A percentile compares a stretch with the other conserved stretches of the same genome.
These are phyloP conservation scores for Catocala sponsa DNA, from an alignment of 2,888 invertebrate species.

Conservation along the genomic window DNA sequence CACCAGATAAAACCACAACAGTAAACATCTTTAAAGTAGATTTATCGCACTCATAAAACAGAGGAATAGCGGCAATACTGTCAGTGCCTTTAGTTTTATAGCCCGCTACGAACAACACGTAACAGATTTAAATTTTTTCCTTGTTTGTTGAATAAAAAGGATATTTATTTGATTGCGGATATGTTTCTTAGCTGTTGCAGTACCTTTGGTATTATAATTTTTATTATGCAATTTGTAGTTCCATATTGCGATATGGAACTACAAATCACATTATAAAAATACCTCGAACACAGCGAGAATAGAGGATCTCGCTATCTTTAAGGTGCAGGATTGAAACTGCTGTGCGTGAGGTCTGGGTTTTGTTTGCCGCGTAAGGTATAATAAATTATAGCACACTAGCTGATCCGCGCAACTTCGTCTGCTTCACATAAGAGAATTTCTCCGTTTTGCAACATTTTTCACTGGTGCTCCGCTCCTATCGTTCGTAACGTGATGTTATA, in stretches of 20 bases:
- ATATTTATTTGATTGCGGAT: constrained; percentile 7
- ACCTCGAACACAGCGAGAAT: too few relatives aligned
- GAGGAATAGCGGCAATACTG: constrained; percentile 35
- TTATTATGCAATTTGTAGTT: neutral
- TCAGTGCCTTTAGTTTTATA: constrained; percentile 32
- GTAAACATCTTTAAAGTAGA: constrained; percentile 48
- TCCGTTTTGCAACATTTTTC: too few relatives aligned
- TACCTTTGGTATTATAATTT: neutral
- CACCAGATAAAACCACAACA: constrained; percentile 25
- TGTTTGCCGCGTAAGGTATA: too few relatives aligned
- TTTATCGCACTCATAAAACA: constrained; percentile 46
- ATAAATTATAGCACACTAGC: too few relatives aligned
- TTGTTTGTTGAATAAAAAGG: constrained; percentile 15
- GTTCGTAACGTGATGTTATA: too few relatives aligned
- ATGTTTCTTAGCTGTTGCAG: neutral
- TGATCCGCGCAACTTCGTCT: too few relatives aligned
- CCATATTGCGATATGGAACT: neutral
- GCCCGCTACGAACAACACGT: constrained; percentile 11
- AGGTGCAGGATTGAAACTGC: too few relatives aligned
- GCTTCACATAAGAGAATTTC: too few relatives aligned
- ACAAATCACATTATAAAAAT: too few relatives aligned
- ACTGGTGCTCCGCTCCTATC: too few relatives aligned
- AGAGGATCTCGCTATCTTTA: too few relatives aligned
- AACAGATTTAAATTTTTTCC: constrained; percentile 34
- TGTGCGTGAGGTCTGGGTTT: too few relatives aligned